These are phyloP conservation scores for Nyctibius bracteatus DNA, from an alignment of 2,113 vertebrate species.

Conservation along the genomic window DNA sequence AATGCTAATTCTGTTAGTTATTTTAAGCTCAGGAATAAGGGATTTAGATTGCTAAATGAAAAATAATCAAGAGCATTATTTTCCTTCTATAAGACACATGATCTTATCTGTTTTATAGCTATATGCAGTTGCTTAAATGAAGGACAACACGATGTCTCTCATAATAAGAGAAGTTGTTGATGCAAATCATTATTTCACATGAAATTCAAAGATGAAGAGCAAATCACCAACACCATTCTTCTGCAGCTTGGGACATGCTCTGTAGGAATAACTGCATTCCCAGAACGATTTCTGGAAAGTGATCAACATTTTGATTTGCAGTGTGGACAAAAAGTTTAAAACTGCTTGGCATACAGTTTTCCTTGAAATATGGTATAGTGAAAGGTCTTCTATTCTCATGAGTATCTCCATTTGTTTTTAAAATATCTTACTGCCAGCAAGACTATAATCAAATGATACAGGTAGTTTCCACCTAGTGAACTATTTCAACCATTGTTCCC, in stretches of 20 bases:
- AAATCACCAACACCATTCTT: not conserved
- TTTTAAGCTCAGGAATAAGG: not conserved
- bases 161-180: not conserved
- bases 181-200: not conserved
- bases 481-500: not conserved
- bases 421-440: not conserved
- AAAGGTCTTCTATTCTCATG: not conserved
- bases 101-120: not conserved
- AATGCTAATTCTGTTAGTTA: not conserved
- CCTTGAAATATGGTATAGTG: accelerated
- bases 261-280: not conserved
- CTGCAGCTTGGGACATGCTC: not conserved
- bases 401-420: not conserved
- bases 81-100: not conserved
- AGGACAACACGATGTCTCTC: not conserved
- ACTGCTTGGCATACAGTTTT: not conserved
- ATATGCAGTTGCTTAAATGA: not conserved
- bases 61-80: not conserved
- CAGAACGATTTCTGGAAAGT: not conserved
- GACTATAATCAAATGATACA: not conserved
- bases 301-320: not conserved
- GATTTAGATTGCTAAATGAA: not conserved
- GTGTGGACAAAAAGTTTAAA: not conserved
- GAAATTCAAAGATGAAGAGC: not conserved
- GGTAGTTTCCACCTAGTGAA: not conserved